Evolutionary conservation across 2,888 invertebrate genomes (phyloP).

Genomic region (Opisthograptis luteolata): DNA sequence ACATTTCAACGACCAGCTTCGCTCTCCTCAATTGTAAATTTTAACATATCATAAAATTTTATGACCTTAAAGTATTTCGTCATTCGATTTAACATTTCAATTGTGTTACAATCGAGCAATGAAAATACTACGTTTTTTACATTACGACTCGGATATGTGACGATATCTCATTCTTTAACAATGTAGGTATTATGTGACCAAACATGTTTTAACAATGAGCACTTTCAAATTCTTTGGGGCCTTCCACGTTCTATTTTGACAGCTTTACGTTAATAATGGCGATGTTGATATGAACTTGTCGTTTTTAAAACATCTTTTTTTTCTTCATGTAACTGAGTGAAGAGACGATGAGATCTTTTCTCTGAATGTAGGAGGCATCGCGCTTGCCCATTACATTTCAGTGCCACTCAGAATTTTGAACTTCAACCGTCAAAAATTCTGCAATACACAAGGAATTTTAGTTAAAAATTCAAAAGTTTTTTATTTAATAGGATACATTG

Average conservation of each 20-base stretch:
- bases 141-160: slow-evolving; percentile 9
- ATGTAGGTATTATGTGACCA: slow-evolving; percentile 5
- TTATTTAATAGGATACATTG: too few species aligned
- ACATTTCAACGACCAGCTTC: slow-evolving; percentile 5
- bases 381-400: too few species aligned
- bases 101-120: slow-evolving; percentile 21
- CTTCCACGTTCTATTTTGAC: background rate
- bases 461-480: too few species aligned
- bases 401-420: too few species aligned
- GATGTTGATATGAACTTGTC: background rate
- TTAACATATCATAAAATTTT: slow-evolving; percentile 28
- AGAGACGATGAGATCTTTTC: too few species aligned
- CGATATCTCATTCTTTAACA: slow-evolving; percentile 17
- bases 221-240: slow-evolving; percentile 12
- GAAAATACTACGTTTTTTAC: slow-evolving; percentile 21
- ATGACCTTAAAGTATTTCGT: slow-evolving; percentile 19
- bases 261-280: background rate
- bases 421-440: too few species aligned
- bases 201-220: slow-evolving; percentile 12
- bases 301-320: background rate
- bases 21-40: slow-evolving; percentile 17
- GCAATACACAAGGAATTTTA: too few species aligned
- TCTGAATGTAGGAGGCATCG: too few species aligned
- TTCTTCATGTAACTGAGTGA: too few species aligned
- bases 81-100: slow-evolving; percentile 27